Percentiles rank a stretch among this genome's conserved stretches.
Conservation (phyloP, 2,797 vertebrate species). For the Uromys caudimaculatus region DNA sequence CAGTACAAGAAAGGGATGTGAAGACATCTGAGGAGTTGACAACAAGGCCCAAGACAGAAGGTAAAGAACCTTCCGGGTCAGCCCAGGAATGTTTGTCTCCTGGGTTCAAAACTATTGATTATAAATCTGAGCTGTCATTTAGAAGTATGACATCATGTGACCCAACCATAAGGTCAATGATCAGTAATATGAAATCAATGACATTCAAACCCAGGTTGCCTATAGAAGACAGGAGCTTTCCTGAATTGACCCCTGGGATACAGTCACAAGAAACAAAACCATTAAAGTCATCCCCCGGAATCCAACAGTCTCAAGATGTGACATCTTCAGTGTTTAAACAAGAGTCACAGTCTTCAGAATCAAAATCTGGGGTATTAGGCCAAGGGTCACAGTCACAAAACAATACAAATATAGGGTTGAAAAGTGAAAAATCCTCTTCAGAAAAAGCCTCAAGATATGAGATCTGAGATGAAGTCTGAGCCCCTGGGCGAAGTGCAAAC, state of each 20-base stretch:
- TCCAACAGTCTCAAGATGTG: conserved; percentile 43
- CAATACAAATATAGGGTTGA: conserved; percentile 28
- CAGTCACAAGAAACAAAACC: conserved; percentile 40
- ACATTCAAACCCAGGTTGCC: neutral
- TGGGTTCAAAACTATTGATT: neutral
- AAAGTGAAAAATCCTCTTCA: conserved; percentile 48
- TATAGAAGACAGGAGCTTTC: neutral
- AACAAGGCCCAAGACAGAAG: conserved; percentile 39
- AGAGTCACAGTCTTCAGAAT: conserved; percentile 45
- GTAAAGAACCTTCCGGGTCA: neutral
- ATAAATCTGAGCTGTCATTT: conserved; percentile 29
- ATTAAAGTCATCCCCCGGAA: neutral
- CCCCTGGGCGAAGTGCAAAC: too few relatives aligned
- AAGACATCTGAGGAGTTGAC: conserved; percentile 13
- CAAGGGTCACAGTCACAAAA: conserved; percentile 42
- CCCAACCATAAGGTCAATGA: conserved; percentile 3
- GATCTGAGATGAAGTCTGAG: conserved; percentile 50
- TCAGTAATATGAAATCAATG: conserved; percentile 38
- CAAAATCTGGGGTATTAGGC: conserved; percentile 9
- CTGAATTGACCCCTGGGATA: neutral
- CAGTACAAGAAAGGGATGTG: neutral
- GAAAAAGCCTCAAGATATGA: conserved; percentile 33
- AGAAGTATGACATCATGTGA: conserved; percentile 61
- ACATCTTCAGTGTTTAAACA: conserved; percentile 20
- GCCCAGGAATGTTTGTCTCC: conserved; percentile 10